Base-by-base conservation (phyloP, 2,888 invertebrate species). In the Creontiades dilutus region DNA sequence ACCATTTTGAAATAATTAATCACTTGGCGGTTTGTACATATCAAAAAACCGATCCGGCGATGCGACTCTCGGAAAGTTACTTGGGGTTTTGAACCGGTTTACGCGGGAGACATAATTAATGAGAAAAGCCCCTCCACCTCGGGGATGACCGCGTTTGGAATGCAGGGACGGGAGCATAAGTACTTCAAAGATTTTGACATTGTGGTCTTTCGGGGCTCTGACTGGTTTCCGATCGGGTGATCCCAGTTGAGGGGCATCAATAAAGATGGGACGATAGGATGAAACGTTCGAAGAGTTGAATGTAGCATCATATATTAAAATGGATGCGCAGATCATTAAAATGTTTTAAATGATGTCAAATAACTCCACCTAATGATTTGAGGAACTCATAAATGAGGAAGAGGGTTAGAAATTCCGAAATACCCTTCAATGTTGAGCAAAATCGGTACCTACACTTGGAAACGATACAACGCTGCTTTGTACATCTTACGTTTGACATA, bases 1-100 rank as follows among this genome's bases (percentile, higher is more conserved):
- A 81, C 47, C 47, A 81, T 81, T 81, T 81, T 13, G 16, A 81
- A 46, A 81, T 81, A 81, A 81, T 81, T 47, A 81, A 81, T 81
- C 80, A 81, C 28, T 81, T 19, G 27, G 46, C 16, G 80, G 37
- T 81, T 81, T 81, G n/a, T 57, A 57, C 19, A 57, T 16, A 57
- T 57, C 57, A 57, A 16, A 57, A 57, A 57, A n/a, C n/a, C 57
- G 14, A 16, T 7, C 52, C n/a, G 57, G 5, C 57, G 57, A 16
- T 57, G 75, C 3, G 75, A 13, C 3, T 14, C 37, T 14, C 14
- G 14, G 46, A 81, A n/a, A 19, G 80, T 19, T 12, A 11, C 80
- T 37, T 47, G 46, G 80, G 47, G 80, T 37, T 13, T 57, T n/a
- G 80, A 47, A 81, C 80, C 47, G 80, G 80, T 81, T 37, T 81